Base-by-base conservation (phyloP, 2,797 vertebrate species). In the Pempheris klunzingeri region DNA sequence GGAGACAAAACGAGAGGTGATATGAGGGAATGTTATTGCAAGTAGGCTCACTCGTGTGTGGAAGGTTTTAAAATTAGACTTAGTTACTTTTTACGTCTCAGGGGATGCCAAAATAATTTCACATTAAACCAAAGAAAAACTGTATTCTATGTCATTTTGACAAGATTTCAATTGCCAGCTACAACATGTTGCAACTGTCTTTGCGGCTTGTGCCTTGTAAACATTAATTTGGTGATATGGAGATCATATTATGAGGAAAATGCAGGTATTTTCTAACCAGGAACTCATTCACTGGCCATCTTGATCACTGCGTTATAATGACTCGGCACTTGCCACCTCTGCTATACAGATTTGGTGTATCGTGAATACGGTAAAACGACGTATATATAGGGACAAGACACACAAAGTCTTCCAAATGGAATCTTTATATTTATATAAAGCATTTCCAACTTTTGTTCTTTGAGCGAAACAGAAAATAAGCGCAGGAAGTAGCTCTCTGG, bases 1-100 rank as follows among this genome's bases (percentile, higher is more conserved):
- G 49, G 71, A 72, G 39, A 67, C 36, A 71, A 39, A 71, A 63
- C 26, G 38, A 59, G 79, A 78, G 20, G 72, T 47, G 71, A 89
- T 76, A 6, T 66, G 72, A 78, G 67, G 52, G 66, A 80, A 83
- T 32, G 22, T 49, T 57, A 39, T 28, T 41, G 65, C 52, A 28
- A 34, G 32, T 38, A 26, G 54, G 32, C 74, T 77, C 30, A 30
- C 44, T 70, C 13, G 4, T 39, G 55, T 71, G 67, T 70, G 57
- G 24, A 79, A 41, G 26, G 24, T 41, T 39, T 68, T 28, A 57
- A 61, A 63, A 26, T 61, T 47, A 71, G 46, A 22, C 14, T 59
- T 14, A 30, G 36, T 30, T 57, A 34, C n/a, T 63, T 30, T 78
- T 30, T 49, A 1, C 3, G 0, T 62, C n/a, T 82, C 50, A 38